Conservation (phyloP, 2,888 invertebrate genomes). For the Tortricodes alternella region DNA sequence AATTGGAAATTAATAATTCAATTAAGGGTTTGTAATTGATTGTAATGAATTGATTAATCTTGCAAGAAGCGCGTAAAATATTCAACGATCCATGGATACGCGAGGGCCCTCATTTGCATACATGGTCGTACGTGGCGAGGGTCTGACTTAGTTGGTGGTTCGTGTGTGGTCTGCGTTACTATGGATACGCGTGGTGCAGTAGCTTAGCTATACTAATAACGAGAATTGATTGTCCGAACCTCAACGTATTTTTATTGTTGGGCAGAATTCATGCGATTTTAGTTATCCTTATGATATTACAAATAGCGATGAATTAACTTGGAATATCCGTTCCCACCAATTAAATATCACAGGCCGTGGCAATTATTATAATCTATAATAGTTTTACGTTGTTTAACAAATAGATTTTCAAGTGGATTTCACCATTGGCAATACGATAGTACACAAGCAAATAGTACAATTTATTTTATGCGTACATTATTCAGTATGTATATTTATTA, state of each 20-base stretch:
- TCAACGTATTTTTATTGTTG: neutral
- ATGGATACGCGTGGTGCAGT: slow-evolving; percentile 56
- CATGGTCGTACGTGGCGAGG: slow-evolving; percentile 40
- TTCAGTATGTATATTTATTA: too few relatives aligned
- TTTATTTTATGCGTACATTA: too few relatives aligned
- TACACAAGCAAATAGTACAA: too few relatives aligned
- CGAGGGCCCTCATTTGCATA: slow-evolving; percentile 66
- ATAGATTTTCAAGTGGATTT: too few relatives aligned
- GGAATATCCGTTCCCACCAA: too few relatives aligned
- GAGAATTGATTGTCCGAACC: slow-evolving; percentile 10
- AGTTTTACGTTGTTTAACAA: too few relatives aligned
- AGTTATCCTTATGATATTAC: too few relatives aligned
- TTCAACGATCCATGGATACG: slow-evolving; percentile 52
- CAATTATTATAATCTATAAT: too few relatives aligned
- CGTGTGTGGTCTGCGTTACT: slow-evolving; percentile 79
- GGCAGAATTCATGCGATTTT: too few relatives aligned
- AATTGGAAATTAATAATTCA: slow-evolving; percentile 27
- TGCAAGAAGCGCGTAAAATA: slow-evolving; percentile 57
- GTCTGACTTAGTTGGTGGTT: slow-evolving; percentile 51
- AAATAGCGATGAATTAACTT: too few relatives aligned
- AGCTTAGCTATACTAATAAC: slow-evolving; percentile 43
- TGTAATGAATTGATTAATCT: slow-evolving; percentile 57
- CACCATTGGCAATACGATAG: too few relatives aligned
- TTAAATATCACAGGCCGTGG: too few relatives aligned
- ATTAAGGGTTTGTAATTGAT: slow-evolving; percentile 34